These are phyloP conservation scores for Cataglyphis rosenhaueri DNA, from an alignment of 2,888 invertebrate species.

Conservation along the genomic window DNA sequence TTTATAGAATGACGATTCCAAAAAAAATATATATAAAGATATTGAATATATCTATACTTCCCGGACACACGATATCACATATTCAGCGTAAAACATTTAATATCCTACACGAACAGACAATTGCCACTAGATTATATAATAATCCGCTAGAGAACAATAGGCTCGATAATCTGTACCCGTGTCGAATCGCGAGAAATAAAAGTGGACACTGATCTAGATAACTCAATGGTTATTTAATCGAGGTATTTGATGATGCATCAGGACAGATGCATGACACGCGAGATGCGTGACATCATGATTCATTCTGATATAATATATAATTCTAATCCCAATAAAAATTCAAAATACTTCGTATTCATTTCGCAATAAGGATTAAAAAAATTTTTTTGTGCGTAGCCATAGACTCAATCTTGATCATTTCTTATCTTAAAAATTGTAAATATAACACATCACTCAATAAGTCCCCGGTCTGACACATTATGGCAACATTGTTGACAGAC, in stretches of 20 bases:
- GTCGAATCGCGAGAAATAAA: conserved; percentile 39
- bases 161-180: conserved; percentile 3
- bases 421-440: neutral
- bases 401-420: neutral
- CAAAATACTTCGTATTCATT: neutral
- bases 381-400: neutral
- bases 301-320: neutral
- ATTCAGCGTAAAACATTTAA: conserved; percentile 12
- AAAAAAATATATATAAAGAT: neutral
- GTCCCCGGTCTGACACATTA: too few relatives aligned
- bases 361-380: neutral
- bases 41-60: neutral
- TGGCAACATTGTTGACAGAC: too few relatives aligned
- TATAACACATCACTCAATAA: too few relatives aligned
- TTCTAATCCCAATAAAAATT: neutral
- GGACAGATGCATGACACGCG: too few relatives aligned
- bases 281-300: neutral
- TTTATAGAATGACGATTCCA: too few relatives aligned
- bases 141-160: conserved; percentile 40
- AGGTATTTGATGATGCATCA: neutral
- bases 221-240: conserved; percentile 35
- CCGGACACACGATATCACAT: neutral
- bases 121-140: conserved; percentile 45
- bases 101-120: conserved; percentile 19
- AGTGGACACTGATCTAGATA: conserved; percentile 22